A percentile compares a stretch with the other conserved stretches of the same genome.
Evolutionary conservation across 2,888 invertebrate genomes (phyloP).

Genomic region (Ennomos fuscantarius): DNA sequence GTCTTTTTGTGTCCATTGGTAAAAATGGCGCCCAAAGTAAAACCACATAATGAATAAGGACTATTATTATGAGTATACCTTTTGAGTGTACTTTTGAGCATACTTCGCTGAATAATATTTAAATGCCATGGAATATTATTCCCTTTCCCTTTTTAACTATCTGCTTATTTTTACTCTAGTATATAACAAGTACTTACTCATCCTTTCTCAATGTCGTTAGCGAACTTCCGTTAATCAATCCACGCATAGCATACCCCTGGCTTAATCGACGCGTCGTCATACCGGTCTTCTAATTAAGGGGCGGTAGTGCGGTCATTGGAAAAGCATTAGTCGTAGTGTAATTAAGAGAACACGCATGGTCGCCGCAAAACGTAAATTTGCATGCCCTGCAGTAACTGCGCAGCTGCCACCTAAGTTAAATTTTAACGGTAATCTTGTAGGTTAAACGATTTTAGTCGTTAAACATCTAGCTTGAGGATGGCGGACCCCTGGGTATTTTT

Average conservation of each 20-base stretch:
- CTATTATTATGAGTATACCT: too few relatives aligned
- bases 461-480: too few relatives aligned
- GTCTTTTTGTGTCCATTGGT: background rate
- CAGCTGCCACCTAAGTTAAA: slow-evolving; percentile 6
- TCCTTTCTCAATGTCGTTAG: slow-evolving; percentile 2
- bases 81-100: too few relatives aligned
- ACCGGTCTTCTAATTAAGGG: slow-evolving; percentile 39
- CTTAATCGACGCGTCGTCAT: slow-evolving; percentile 33
- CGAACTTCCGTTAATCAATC: slow-evolving; percentile 35
- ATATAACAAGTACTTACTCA: slow-evolving; percentile 5
- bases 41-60: background rate
- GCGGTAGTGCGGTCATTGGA: slow-evolving; percentile 34
- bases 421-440: too few relatives aligned
- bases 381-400: slow-evolving; percentile 45
- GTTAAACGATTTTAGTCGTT: too few relatives aligned
- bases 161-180: background rate
- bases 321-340: slow-evolving; percentile 72
- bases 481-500: too few relatives aligned
- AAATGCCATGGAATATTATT: too few relatives aligned
- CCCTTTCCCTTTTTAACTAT: too few relatives aligned
- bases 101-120: too few relatives aligned
- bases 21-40: slow-evolving; percentile 32
- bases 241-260: slow-evolving; percentile 27
- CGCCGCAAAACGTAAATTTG: slow-evolving; percentile 61
- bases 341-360: slow-evolving; percentile 70